Base-by-base conservation (phyloP, 2,888 invertebrate genomes). In the Hymenopus coronatus region DNA sequence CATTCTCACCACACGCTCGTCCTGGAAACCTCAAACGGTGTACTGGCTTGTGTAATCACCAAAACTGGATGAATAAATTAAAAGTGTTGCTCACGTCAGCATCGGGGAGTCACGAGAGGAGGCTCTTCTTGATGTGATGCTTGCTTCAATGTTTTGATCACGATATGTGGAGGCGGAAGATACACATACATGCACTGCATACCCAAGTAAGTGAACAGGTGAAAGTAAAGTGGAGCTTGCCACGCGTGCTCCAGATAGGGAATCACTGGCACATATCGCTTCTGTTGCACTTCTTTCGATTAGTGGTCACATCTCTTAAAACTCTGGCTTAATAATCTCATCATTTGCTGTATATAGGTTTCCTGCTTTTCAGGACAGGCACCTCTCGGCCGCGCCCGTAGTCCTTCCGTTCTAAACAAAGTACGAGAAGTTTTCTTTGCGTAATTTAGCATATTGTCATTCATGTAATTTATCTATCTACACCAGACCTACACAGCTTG, bases 141-240 rank as follows among this genome's bases (percentile, higher is more conserved):
- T 70, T 70, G 54, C 54, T 70, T 70, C 54, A 70, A 70, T 70
- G 54, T 70, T 70, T 70, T 70, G n/a, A 86, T 82, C 87, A 87
- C 87, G 87, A 87, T 27, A n/a, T 87, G 87, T 82, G 82, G 87
- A 87, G 87, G 87, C 82, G 30, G 82, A 81, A 12, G 40, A 46
- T 87, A 30, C 87, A 82, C 82, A 81, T 27, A 81, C 40, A 40
- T 40, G 40, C 40, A 40, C 81, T 20, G 86, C 86, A 86, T 86
- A 86, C 86, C 70, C 70, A 86, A 81, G 28, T 28, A 87, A 33
- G 25, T 6, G 28, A 87, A 33, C 87, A 87, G 87, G 87, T 87
- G 87, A 87, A 87, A 87, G 87, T 82, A 82, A 12, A 27, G 85
- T 40, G 28, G 6, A 25, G 81, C 40, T 28, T 70, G 54, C 54